phyloP scores from a whole-genome alignment of 2,888 invertebrate species.

The Andrena camellia region DNA sequence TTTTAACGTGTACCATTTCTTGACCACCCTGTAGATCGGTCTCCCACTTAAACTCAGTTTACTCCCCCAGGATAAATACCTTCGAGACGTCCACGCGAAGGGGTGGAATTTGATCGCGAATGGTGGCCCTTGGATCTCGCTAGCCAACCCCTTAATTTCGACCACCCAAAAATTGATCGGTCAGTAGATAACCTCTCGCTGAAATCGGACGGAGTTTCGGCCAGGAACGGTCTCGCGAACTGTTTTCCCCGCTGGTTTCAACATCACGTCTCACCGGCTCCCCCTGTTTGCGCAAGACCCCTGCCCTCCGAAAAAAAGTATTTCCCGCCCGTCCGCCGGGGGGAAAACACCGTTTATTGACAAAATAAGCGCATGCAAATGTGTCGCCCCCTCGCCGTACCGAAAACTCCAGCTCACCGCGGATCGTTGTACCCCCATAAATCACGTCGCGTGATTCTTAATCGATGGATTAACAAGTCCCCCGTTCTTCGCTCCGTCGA shows the following conservation, averaged over 20 bases:
- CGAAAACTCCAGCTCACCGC: slow-evolving; percentile 8
- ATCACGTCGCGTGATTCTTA: slow-evolving; percentile 42
- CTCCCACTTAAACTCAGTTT: slow-evolving; percentile 15
- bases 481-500: background rate
- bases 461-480: slow-evolving; percentile 40
- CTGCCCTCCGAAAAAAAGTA: background rate
- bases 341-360: slow-evolving; percentile 44
- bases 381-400: slow-evolving; percentile 14
- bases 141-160: slow-evolving; percentile 1
- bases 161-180: background rate
- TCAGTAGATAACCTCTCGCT: background rate
- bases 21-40: background rate
- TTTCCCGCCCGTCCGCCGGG: background rate
- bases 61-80: slow-evolving; percentile 34
- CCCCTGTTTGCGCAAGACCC: slow-evolving; percentile 15
- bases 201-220: background rate
- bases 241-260: background rate
- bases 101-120: slow-evolving; percentile 18
- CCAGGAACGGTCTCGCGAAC: background rate
- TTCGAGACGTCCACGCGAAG: background rate
- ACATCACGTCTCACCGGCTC: slow-evolving; percentile 11
- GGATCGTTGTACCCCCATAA: slow-evolving; percentile 23
- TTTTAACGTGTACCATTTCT: background rate
- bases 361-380: slow-evolving; percentile 59
- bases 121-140: background rate